Conservation (phyloP, 2,888 invertebrate species). For the Lepidochitona cinerea region DNA sequence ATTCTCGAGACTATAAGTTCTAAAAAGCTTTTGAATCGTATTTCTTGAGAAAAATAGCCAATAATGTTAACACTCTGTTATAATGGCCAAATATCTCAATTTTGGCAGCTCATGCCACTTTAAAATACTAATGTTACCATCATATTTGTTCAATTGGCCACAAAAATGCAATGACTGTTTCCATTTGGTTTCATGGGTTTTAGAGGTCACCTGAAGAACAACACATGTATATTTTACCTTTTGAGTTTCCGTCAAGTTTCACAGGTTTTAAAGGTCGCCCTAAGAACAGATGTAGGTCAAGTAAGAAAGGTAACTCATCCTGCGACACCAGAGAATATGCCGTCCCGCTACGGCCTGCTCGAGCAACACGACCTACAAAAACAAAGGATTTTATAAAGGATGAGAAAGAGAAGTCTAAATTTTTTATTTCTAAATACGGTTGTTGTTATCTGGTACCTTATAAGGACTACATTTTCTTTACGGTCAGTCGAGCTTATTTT, state of each 20-base stretch:
- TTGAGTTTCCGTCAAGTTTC: constrained; percentile 27
- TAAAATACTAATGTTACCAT: no score
- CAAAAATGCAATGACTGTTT: no score
- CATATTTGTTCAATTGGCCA: no score
- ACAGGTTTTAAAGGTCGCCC: constrained; percentile 79
- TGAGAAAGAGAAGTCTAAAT: no score
- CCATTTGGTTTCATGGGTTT: background rate
- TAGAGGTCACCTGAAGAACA: background rate
- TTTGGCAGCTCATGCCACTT: no score
- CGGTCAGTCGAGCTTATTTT: no score
- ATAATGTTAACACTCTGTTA: no score
- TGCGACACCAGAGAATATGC: constrained; percentile 92
- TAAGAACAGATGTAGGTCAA: constrained; percentile 96
- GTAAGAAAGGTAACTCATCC: constrained; percentile 91
- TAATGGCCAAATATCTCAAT: no score
- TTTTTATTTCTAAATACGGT: background rate
- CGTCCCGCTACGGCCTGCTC: constrained; percentile 92
- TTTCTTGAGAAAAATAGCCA: no score
- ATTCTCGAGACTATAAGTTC: no score
- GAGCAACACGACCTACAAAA: constrained; percentile 83
- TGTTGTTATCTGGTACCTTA: background rate
- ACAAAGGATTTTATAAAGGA: no score
- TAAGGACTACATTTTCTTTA: background rate
- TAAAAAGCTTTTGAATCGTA: no score
- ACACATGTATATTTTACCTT: background rate